Conservation (phyloP, 2,888 invertebrate genomes). For the Villa cingulata region DNA sequence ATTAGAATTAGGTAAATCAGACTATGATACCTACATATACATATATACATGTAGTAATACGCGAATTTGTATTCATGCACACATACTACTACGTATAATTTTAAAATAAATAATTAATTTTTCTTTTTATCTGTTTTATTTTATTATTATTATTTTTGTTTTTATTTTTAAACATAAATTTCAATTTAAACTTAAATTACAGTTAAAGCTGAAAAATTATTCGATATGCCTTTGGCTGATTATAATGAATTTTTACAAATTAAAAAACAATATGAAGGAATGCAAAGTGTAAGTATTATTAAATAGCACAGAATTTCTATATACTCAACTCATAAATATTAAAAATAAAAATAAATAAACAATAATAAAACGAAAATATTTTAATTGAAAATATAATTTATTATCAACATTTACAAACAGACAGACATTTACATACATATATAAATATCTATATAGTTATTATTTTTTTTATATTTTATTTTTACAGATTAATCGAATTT, state of each 20-base stretch:
- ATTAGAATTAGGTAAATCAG: constrained; percentile 29
- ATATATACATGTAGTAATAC: no score
- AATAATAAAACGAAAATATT: no score
- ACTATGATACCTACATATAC: no score
- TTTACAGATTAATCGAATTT: constrained; percentile 55
- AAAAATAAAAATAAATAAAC: neutral
- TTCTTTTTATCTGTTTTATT: neutral
- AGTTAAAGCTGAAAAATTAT: constrained; percentile 67
- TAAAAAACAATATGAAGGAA: constrained; percentile 47
- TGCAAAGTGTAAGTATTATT: constrained; percentile 40
- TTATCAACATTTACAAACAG: neutral
- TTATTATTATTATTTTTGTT: no score
- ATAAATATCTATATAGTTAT: neutral
- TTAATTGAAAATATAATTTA: no score
- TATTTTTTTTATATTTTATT: neutral
- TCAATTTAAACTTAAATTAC: no score
- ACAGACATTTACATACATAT: no score
- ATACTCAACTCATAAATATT: neutral
- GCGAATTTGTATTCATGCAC: no score
- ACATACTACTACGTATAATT: no score
- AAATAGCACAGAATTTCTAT: neutral
- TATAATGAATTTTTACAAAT: constrained; percentile 59
- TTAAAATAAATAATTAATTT: no score
- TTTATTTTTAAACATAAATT: no score
- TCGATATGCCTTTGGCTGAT: constrained; percentile 74